phyloP scores from a whole-genome alignment of 2,888 invertebrate genomes.

The Drosophila testacea region DNA sequence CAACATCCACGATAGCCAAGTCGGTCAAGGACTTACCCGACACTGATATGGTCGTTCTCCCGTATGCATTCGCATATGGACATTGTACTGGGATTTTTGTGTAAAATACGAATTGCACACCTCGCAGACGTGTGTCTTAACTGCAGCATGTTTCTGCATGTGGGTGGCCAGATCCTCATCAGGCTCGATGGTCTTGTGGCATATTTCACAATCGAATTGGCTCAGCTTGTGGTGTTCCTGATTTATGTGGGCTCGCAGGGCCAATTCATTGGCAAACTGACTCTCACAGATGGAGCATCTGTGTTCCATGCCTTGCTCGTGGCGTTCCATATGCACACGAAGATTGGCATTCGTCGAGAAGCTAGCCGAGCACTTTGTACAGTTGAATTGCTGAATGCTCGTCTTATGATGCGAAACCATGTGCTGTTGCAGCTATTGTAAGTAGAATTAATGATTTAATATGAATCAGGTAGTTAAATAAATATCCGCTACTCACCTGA shows the following conservation, averaged over 20 bases:
- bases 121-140: constrained; percentile 91
- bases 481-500: constrained; percentile 86
- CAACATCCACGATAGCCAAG: background rate
- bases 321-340: constrained; percentile 89
- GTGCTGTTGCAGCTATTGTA: constrained; percentile 87
- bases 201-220: constrained; percentile 92
- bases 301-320: constrained; percentile 91
- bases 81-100: constrained; percentile 93
- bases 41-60: constrained; percentile 94
- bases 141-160: constrained; percentile 91
- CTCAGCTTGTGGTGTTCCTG: constrained; percentile 91
- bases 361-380: constrained; percentile 89
- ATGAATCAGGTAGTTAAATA: background rate
- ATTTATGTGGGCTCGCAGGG: constrained; percentile 90
- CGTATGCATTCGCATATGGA: constrained; percentile 93
- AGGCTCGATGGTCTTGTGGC: constrained; percentile 92
- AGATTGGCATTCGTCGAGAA: constrained; percentile 89
- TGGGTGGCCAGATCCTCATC: constrained; percentile 92
- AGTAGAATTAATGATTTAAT: background rate
- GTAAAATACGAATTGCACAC: constrained; percentile 92
- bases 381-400: constrained; percentile 90
- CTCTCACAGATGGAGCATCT: constrained; percentile 93
- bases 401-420: constrained; percentile 88
- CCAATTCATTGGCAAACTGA: constrained; percentile 90
- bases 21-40: constrained; percentile 86